Percentiles rank a stretch among this genome's conserved stretches.
Conservation (phyloP, 2,888 invertebrate species). For the Phengaris arion region DNA sequence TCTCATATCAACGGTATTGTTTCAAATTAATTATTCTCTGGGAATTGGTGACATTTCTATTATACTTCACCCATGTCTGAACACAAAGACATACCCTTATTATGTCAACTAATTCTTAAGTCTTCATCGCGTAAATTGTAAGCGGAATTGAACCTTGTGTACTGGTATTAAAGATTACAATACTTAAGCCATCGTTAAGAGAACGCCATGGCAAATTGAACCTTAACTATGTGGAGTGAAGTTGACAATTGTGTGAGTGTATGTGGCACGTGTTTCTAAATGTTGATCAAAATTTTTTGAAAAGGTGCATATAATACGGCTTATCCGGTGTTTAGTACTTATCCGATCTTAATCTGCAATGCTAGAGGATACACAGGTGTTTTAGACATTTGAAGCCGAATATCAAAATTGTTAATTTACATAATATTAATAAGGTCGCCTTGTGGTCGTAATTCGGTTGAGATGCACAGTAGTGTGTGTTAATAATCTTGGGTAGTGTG, state of each 20-base stretch:
- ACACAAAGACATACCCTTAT: slow-evolving; percentile 2
- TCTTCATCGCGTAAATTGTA: no score
- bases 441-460: no score
- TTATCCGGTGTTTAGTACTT: slow-evolving; percentile 15
- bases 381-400: no score
- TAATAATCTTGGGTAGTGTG: no score
- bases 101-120: neutral
- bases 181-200: neutral
- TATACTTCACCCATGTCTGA: neutral
- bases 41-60: slow-evolving; percentile 11
- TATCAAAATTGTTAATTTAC: no score
- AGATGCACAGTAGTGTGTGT: no score
- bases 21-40: neutral
- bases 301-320: neutral
- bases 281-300: slow-evolving; percentile 2
- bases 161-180: no score
- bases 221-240: neutral
- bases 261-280: slow-evolving; percentile 10
- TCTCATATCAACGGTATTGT: neutral
- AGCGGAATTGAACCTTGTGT: no score
- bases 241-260: neutral
- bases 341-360: neutral
- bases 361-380: slow-evolving; percentile 4
- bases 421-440: no score
- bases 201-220: neutral